Conservation (phyloP, 1,140 invertebrate species). For the Micrasema longulum region DNA sequence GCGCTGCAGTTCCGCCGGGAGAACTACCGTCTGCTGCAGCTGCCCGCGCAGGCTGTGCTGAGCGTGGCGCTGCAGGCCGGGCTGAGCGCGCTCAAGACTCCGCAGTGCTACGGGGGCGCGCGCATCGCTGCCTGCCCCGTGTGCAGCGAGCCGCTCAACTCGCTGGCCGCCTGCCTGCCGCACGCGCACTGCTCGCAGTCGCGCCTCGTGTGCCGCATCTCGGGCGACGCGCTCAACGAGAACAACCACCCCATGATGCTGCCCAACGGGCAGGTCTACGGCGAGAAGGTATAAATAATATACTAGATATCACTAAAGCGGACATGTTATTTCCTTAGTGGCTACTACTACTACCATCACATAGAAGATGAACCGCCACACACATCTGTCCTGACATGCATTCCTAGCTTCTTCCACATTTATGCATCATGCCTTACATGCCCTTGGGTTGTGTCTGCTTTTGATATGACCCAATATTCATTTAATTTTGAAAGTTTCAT, state of each 20-base stretch:
- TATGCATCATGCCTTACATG: no score
- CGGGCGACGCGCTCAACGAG: slow-evolving; percentile 94
- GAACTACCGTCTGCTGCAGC: slow-evolving; percentile 93
- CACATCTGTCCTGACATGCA: no score
- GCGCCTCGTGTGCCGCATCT: slow-evolving; percentile 91
- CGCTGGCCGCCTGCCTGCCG: slow-evolving; percentile 87
- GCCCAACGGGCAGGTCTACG: slow-evolving; percentile 98
- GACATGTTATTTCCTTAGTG: no score
- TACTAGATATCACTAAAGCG: no score
- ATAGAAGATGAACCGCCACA: no score
- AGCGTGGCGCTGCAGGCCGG: slow-evolving; percentile 88
- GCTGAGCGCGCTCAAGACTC: slow-evolving; percentile 94
- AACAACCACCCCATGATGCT: slow-evolving; percentile 98
- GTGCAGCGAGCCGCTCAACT: slow-evolving; percentile 89
- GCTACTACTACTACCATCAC: no score
- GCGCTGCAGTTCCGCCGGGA: slow-evolving; percentile 93
- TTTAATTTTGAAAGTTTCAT: no score
- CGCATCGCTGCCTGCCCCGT: slow-evolving; percentile 93
- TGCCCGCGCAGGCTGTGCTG: slow-evolving; percentile 91
- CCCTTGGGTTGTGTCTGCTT: no score
- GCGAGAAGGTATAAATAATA: slow-evolving; percentile 91
- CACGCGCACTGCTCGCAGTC: slow-evolving; percentile 97
- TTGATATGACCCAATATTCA: no score
- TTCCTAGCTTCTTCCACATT: no score
- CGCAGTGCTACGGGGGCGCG: slow-evolving; percentile 79